These are phyloP conservation scores for Nomada ruficornis DNA, from an alignment of 2,888 invertebrate species.

Conservation along the genomic window DNA sequence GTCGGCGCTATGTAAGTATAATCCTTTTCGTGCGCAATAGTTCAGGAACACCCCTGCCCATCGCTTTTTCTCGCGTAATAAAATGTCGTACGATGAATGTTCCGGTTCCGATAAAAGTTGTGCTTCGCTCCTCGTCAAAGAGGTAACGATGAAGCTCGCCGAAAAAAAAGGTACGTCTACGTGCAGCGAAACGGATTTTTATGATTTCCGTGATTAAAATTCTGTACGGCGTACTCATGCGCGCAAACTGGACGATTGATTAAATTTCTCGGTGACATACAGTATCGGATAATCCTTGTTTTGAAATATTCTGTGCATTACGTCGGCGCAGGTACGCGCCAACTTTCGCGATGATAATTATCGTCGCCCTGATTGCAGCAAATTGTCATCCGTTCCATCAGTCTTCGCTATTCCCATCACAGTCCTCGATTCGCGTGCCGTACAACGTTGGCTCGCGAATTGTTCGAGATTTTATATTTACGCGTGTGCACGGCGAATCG, in stretches of 20 bases:
- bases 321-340: slow-evolving; percentile 9
- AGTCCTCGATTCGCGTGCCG: background rate
- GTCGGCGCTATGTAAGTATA: slow-evolving; percentile 97
- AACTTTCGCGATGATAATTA: slow-evolving; percentile 60
- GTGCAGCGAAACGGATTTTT: slow-evolving; percentile 62
- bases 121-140: slow-evolving; percentile 57
- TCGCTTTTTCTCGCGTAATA: slow-evolving; percentile 44
- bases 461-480: slow-evolving; percentile 19
- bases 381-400: background rate
- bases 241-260: slow-evolving; percentile 53
- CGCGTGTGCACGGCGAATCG: slow-evolving; percentile 10
- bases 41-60: background rate
- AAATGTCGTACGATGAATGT: slow-evolving; percentile 60
- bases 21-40: background rate
- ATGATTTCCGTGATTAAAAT: slow-evolving; percentile 66
- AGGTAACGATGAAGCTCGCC: slow-evolving; percentile 12
- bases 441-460: slow-evolving; percentile 24
- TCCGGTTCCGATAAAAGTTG: slow-evolving; percentile 57
- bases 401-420: background rate
- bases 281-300: slow-evolving; percentile 64
- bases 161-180: background rate
- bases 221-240: slow-evolving; percentile 19
- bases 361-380: slow-evolving; percentile 21
- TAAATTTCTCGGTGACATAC: slow-evolving; percentile 64
- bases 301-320: slow-evolving; percentile 49